Conservation (phyloP, 1,140 invertebrate genomes). For the Camponotus pennsylvanicus region DNA sequence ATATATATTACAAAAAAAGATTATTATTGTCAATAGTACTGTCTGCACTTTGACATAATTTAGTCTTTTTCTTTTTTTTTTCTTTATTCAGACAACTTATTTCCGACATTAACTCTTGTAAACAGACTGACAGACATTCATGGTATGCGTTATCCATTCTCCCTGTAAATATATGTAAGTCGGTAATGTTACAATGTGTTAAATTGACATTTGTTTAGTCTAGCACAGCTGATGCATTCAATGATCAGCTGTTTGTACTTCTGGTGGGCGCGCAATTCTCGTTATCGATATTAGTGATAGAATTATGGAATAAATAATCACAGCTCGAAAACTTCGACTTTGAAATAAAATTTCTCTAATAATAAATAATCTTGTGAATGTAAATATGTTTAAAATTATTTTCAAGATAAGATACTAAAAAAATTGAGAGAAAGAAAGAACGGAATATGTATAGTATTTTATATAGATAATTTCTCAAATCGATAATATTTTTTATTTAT, state of each 20-base stretch:
- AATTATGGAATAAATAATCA: background rate
- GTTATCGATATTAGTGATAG: background rate
- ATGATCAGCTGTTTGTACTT: slow-evolving; percentile 40
- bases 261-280: background rate
- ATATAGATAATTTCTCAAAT: background rate
- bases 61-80: background rate
- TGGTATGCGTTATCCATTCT: background rate
- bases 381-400: background rate
- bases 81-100: background rate
- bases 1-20: background rate
- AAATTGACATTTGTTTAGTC: slow-evolving; percentile 35
- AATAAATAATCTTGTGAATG: background rate
- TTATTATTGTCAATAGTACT: background rate
- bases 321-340: background rate
- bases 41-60: background rate
- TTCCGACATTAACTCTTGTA: background rate
- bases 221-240: slow-evolving; percentile 30
- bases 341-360: background rate
- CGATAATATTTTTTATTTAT: background rate
- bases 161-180: background rate
- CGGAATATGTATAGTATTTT: background rate
- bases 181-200: slow-evolving; percentile 15
- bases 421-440: background rate
- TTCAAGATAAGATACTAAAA: background rate
- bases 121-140: background rate